Base-by-base conservation (phyloP, 2,113 vertebrate species). In the Larimichthys crocea region DNA sequence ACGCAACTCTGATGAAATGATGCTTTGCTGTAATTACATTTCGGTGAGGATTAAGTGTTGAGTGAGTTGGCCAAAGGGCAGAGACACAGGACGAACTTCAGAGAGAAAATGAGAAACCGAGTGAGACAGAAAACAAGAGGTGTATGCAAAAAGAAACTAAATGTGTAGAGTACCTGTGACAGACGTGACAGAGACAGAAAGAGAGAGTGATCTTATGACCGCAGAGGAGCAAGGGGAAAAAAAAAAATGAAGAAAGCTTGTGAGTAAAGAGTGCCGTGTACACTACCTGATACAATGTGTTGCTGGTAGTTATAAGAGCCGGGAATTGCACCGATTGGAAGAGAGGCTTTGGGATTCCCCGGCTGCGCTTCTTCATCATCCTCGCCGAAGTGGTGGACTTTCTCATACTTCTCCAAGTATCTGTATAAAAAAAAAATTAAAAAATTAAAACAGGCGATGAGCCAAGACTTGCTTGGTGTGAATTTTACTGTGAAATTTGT, bases 241-340 rank as follows among this genome's bases (percentile, higher is more conserved):
- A 35, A 35, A 35, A 35, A 35, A 24, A 14, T 59, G 10, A 24
- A 40, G 60, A 56, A 31, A 3, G 48, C 40, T 26, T 35, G 16
- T 40, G 48, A 74, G 56, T n/a, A 53, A 15, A 0, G 15, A 50
- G 22, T 2, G 3, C 3, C 16, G 9, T 16, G 19, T 5, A 2
- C 20, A 42, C 64, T 22, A 99, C 98, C 98, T 97, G 98, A 99
- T 84, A 99, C 97, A 83, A 96, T 95, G 92, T 99, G 98, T 89
- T 99, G 98, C 98, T 99, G 98, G 97, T 99, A 99, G 95, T 99
- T 99, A 89, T 99, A 99, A 65, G 97, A 97, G 93, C 94, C 97
- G 92, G 98, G 97, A 94, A 99, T 98, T 95, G 97, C 98, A 96
- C 98, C 98, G 91, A 99, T 97, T 91, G 98, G 98, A 95, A 98